Percentiles rank a stretch among this genome's conserved stretches.
Conservation (phyloP, 1,140 invertebrate species). For the Drosophila elegans region DNA sequence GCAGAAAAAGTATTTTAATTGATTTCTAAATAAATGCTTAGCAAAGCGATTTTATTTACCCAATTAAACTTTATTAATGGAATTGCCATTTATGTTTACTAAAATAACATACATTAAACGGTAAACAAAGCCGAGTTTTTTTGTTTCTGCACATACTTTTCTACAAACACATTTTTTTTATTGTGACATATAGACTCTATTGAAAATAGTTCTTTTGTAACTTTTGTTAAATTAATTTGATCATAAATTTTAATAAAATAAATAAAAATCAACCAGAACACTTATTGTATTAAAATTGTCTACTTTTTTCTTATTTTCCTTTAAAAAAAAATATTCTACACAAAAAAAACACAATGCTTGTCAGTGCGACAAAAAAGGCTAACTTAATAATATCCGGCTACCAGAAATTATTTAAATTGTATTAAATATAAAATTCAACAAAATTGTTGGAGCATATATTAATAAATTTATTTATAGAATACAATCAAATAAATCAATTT, state of each 20-base stretch:
- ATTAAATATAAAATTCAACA: not conserved
- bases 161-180: no score
- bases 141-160: no score
- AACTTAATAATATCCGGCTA: not conserved
- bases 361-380: not conserved
- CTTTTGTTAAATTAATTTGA: no score
- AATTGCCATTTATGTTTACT: no score
- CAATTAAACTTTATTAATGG: not conserved
- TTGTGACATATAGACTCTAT: no score
- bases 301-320: no score
- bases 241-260: no score
- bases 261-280: no score
- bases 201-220: no score
- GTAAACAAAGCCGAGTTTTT: no score
- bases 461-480: not conserved
- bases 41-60: not conserved
- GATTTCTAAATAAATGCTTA: slow-evolving; percentile 17
- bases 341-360: not conserved
- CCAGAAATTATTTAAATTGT: not conserved
- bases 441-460: not conserved
- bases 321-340: no score
- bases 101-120: no score
- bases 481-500: slow-evolving; percentile 13
- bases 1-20: slow-evolving; percentile 11
- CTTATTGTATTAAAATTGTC: not conserved